Evolutionary conservation across 2,888 invertebrate genomes (phyloP).

Genomic region (Dryocosmus kuriphilus): DNA sequence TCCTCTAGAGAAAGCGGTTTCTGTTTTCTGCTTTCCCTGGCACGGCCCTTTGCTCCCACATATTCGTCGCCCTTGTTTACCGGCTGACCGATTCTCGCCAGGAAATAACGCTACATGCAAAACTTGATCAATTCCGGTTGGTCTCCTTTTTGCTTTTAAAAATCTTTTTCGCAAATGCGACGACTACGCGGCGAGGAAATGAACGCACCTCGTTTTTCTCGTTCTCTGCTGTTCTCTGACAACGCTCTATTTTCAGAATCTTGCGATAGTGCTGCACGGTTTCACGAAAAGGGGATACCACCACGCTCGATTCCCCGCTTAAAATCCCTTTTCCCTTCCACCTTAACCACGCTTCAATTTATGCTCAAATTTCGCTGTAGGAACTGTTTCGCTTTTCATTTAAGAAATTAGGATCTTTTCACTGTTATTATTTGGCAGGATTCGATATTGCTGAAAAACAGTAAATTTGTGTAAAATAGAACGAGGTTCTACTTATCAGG

Average conservation of each 20-base stretch:
- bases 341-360: constrained; percentile 8
- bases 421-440: no score
- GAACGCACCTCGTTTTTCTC: constrained; percentile 21
- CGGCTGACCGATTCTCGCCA: constrained; percentile 11
- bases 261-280: constrained; percentile 42
- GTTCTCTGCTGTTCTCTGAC: constrained; percentile 47
- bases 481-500: no score
- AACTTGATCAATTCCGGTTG: background rate
- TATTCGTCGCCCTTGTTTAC: constrained; percentile 35
- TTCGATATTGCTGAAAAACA: no score
- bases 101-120: background rate
- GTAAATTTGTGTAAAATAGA: no score
- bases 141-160: background rate
- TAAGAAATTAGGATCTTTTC: no score
- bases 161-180: constrained; percentile 1
- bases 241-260: constrained; percentile 55
- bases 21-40: constrained; percentile 28
- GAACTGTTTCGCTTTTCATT: no score
- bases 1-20: constrained; percentile 15
- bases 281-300: constrained; percentile 28
- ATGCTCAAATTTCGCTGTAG: background rate
- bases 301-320: constrained; percentile 14
- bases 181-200: constrained; percentile 15
- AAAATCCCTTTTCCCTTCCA: constrained; percentile 21
- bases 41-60: constrained; percentile 13